phyloP scores from a whole-genome alignment of 2,797 vertebrate species.

The Karalla daura region DNA sequence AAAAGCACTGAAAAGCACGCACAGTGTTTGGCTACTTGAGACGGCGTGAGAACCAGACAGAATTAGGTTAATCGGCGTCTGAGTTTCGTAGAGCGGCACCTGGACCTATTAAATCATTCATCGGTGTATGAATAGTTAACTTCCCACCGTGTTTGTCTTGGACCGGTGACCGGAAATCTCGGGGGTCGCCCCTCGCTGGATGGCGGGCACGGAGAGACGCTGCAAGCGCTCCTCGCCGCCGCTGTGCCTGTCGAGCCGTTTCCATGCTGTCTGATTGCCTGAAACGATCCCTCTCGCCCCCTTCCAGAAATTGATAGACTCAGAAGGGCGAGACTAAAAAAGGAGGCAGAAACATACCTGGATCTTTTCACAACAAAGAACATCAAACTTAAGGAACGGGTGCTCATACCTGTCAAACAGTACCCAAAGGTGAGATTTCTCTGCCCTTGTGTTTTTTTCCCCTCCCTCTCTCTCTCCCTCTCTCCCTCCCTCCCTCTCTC shows the following conservation, averaged over 20 bases:
- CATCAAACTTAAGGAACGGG: constrained; percentile 97
- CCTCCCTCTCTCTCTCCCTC: too few species aligned
- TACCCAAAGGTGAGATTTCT: constrained; percentile 92
- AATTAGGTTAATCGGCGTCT: too few species aligned
- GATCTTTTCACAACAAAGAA: constrained; percentile 98
- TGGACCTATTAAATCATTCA: background rate
- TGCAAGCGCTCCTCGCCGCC: background rate
- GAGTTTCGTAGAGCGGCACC: background rate
- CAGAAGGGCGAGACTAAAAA: constrained; percentile 95
- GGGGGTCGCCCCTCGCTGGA: background rate
- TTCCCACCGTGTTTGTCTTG: background rate
- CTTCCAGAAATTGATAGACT: constrained; percentile 94
- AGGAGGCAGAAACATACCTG: constrained; percentile 93
- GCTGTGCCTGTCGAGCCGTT: background rate
- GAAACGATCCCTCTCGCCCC: constrained; percentile 46
- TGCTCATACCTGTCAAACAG: constrained; percentile 97
- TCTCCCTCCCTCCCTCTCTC: too few species aligned
- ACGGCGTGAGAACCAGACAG: too few species aligned
- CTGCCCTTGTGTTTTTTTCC: background rate
- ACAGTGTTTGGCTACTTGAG: too few species aligned
- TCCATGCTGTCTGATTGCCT: constrained; percentile 23
- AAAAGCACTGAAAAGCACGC: too few species aligned
- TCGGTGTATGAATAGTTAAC: background rate
- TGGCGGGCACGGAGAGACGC: background rate
- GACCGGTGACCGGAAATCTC: background rate